These are phyloP conservation scores for Sardina pilchardus DNA, from an alignment of 2,113 vertebrate species.

Conservation along the genomic window DNA sequence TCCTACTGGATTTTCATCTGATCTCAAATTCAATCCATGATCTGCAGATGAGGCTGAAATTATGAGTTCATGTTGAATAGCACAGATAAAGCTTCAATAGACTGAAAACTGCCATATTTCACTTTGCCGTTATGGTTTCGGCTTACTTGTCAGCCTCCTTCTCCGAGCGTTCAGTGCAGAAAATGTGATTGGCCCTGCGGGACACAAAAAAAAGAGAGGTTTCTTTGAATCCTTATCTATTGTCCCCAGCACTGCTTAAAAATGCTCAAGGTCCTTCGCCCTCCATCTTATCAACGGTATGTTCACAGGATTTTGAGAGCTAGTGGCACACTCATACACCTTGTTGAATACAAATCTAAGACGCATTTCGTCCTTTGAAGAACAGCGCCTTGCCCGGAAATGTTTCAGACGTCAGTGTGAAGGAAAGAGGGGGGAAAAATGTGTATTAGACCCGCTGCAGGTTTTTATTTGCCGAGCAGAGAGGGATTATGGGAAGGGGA, in stretches of 20 bases:
- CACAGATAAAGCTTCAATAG: not conserved
- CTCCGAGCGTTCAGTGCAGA: constrained; percentile 25
- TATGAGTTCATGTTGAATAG: not conserved
- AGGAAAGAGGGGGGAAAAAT: not conserved
- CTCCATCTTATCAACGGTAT: constrained; percentile 37
- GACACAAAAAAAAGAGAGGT: constrained; percentile 9
- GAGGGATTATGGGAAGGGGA: not conserved
- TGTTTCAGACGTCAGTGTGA: not conserved
- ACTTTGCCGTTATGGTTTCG: not conserved
- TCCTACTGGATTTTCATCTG: no score
- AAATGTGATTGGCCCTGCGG: constrained; percentile 39
- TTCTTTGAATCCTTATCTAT: constrained; percentile 47
- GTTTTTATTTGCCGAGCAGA: not conserved
- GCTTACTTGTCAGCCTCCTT: constrained; percentile 13
- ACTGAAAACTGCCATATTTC: not conserved
- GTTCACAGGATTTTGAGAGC: constrained; percentile 28
- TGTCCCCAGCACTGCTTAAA: constrained; percentile 43
- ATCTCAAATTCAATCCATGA: not conserved
- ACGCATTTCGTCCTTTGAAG: constrained; percentile 27
- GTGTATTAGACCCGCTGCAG: not conserved
- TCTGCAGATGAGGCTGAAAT: not conserved
- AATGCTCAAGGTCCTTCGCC: constrained; percentile 31
- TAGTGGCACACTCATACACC: constrained; percentile 19
- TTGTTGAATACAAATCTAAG: constrained; percentile 35
- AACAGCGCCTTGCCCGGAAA: constrained; percentile 20